These are phyloP conservation scores for Danio aesculapii DNA, from an alignment of 2,797 vertebrate species.

Conservation along the genomic window DNA sequence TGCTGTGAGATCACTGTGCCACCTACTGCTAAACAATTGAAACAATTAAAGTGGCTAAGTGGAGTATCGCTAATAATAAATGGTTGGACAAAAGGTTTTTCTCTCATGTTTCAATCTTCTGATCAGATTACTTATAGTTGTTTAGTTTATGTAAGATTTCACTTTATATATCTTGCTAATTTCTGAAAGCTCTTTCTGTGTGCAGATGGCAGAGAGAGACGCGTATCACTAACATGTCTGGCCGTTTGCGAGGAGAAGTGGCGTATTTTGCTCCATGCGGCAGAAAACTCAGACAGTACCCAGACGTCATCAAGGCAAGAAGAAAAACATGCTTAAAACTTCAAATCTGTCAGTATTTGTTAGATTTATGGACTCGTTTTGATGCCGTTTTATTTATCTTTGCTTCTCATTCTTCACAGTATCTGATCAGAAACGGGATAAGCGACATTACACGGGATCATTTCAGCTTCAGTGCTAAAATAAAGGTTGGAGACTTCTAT, in stretches of 20 bases:
- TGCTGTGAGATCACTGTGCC: too few relatives aligned
- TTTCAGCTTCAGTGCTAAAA: slow-evolving; percentile 99
- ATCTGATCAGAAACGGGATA: slow-evolving; percentile 94
- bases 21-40: not conserved
- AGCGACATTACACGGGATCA: slow-evolving; percentile 94
- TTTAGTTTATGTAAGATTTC: not conserved
- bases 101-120: too few relatives aligned
- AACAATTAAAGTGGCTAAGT: not conserved
- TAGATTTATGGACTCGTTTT: not conserved
- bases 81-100: not conserved
- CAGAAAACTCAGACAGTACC: slow-evolving; percentile 94
- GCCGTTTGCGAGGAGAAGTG: slow-evolving; percentile 91
- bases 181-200: not conserved
- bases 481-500: slow-evolving; percentile 97
- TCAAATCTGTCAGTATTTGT: too few relatives aligned
- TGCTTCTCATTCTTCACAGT: slow-evolving; percentile 81
- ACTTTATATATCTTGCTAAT: not conserved
- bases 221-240: slow-evolving; percentile 85
- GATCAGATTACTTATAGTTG: not conserved
- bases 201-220: slow-evolving; percentile 95
- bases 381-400: not conserved
- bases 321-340: not conserved
- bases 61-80: not conserved
- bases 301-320: slow-evolving; percentile 93
- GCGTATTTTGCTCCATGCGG: slow-evolving; percentile 94